Evolutionary conservation across 1,140 invertebrate species (phyloP).

Genomic region (Cydia pomonella): DNA sequence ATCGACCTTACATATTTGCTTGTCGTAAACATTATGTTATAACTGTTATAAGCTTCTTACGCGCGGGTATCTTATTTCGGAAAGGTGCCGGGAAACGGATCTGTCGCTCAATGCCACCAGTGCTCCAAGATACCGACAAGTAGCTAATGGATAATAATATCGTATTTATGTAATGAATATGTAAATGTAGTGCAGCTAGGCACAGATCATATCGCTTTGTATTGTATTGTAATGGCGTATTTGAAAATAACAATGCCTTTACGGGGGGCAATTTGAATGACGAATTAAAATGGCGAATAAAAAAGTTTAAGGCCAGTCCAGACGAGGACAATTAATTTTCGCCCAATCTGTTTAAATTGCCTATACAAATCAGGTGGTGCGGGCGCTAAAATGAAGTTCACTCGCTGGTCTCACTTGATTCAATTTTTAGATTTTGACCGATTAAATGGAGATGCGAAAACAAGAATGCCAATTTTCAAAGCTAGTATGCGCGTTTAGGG

Average conservation of each 20-base stretch:
- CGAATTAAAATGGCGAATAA: background rate
- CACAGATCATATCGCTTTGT: background rate
- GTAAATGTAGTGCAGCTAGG: background rate
- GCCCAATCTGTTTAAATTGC: too few species aligned
- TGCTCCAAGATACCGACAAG: background rate
- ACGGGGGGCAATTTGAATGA: background rate
- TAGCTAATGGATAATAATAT: background rate
- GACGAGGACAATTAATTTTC: too few species aligned
- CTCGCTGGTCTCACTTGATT: too few species aligned
- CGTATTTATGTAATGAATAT: background rate
- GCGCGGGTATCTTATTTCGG: background rate
- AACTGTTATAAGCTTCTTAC: background rate
- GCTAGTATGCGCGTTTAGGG: too few species aligned
- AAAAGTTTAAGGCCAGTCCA: background rate
- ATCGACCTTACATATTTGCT: background rate
- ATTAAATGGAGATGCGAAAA: too few species aligned
- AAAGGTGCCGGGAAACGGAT: slow-evolving; percentile 12
- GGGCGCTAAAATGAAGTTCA: too few species aligned
- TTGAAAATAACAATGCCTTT: background rate
- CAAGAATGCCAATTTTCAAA: too few species aligned
- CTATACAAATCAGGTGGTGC: too few species aligned
- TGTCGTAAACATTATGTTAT: background rate
- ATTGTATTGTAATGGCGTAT: slow-evolving; percentile 15
- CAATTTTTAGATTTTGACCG: too few species aligned
- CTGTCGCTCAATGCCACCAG: background rate